These are phyloP conservation scores for Drosophila mimica DNA, from an alignment of 2,888 invertebrate genomes.

Conservation along the genomic window DNA sequence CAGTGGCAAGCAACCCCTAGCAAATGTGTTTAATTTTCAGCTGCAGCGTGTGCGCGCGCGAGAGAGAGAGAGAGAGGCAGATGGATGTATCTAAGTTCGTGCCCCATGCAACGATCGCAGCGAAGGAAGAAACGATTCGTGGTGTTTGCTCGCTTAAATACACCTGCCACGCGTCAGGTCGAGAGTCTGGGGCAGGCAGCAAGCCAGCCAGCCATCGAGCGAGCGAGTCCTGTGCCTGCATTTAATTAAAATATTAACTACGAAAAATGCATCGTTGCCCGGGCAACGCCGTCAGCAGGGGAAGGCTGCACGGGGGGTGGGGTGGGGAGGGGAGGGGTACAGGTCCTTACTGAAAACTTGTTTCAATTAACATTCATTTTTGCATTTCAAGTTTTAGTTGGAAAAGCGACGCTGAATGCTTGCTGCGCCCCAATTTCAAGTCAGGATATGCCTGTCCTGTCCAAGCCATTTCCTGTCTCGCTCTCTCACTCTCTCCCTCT, in stretches of 20 bases:
- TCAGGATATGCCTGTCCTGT: constrained; percentile 59
- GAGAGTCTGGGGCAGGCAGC: constrained; percentile 12
- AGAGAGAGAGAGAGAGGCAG: constrained; percentile 9
- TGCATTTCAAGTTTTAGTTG: constrained; percentile 74
- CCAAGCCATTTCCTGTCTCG: not conserved
- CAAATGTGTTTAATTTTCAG: constrained; percentile 67
- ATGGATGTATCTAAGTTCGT: constrained; percentile 68
- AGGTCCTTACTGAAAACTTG: constrained; percentile 69
- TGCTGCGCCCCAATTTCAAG: constrained; percentile 25
- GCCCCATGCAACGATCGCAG: constrained; percentile 42
- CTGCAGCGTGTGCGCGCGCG: constrained; percentile 47
- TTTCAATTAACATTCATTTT: constrained; percentile 75
- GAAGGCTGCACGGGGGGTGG: not conserved
- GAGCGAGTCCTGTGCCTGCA: constrained; percentile 71
- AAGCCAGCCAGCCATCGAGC: not conserved
- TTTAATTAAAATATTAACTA: constrained; percentile 83
- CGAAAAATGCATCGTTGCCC: constrained; percentile 57
- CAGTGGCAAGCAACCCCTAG: constrained; percentile 66
- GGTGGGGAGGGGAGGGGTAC: constrained; percentile 5
- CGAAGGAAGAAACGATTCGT: constrained; percentile 45
- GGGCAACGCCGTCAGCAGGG: constrained; percentile 23
- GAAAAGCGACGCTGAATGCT: constrained; percentile 59
- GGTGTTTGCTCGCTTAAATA: constrained; percentile 77
- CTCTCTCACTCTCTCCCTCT: not conserved
- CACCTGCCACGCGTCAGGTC: constrained; percentile 84